Evolutionary conservation across 2,797 vertebrate species (phyloP), one percentile per base, ranked within the genome.

Genomic region (Tenualosa ilisha): DNA sequence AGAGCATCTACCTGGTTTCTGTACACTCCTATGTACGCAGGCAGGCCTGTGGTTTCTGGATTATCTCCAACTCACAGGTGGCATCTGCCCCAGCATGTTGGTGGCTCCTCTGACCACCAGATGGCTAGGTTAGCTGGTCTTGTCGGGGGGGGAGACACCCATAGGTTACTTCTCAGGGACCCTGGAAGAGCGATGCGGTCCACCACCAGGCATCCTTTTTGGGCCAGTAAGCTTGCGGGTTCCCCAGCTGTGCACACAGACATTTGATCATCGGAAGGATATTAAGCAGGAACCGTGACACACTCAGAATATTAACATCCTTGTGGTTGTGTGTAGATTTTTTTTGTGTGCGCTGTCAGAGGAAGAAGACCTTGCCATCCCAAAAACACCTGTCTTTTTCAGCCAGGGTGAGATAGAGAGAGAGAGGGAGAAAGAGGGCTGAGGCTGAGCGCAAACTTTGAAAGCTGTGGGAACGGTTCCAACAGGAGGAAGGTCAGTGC

Each of bases 81-180:
- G 86, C 86, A 87, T 86, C 88, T 90, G 84, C 82, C 87, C 37
- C 86, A 87, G 85, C 81, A 87, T 79, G 56, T 68, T 31, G 24
- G 2, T 49, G 56, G 63, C 83, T 17, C 68, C 81, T n/a, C 37
- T 37, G n/a, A 8, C 51, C 82, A 86, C 86, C 89, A 91, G 87
- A 90, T 91, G 91, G 90, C 88, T 86, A 61, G 84, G 51, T 84
- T 86, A 88, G 87, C 85, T 87, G 87, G 84, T 88, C 24, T 81
- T 59, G 12, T n/a, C 15, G 65, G 37, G 49, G 59, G n/a, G 40
- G 50, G 3, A 79, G 6, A 40, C 72, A 68, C 68, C 65, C 56
- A 49, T 46, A 68, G 63, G 24, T 68, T 4, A 81, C 53, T 20
- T 40, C 54, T 31, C 31, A 31, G 15, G 26, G 65, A 68, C 65